Percentiles rank a stretch among this genome's conserved stretches.
phyloP scores from a whole-genome alignment of 2,888 invertebrate genomes.

The Luperina testacea region DNA sequence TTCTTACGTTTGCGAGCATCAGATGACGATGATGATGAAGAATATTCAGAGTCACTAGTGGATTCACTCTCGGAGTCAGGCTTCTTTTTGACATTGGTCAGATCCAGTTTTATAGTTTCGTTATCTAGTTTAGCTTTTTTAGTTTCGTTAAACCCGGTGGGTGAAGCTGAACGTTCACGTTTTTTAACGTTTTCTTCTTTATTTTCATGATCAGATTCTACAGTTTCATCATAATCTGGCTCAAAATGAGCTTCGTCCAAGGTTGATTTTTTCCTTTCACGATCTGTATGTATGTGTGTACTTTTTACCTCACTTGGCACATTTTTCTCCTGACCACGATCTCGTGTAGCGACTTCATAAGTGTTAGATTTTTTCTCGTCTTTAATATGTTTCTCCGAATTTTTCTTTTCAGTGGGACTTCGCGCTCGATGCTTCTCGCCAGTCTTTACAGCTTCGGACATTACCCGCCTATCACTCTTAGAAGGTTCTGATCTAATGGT shows the following conservation, averaged over 20 bases:
- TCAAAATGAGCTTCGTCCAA: constrained; percentile 94
- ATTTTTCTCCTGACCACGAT: constrained; percentile 71
- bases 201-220: constrained; percentile 91
- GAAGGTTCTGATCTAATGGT: constrained; percentile 70
- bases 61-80: constrained; percentile 86
- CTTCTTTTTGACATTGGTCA: constrained; percentile 87
- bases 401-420: constrained; percentile 76
- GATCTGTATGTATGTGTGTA: constrained; percentile 70
- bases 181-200: constrained; percentile 88
- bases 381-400: constrained; percentile 74
- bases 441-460: constrained; percentile 73
- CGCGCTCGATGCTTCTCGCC: constrained; percentile 74
- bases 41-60: constrained; percentile 86
- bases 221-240: constrained; percentile 92
- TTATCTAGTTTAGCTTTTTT: constrained; percentile 82
- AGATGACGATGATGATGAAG: constrained; percentile 87
- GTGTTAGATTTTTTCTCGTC: constrained; percentile 73
- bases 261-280: constrained; percentile 91
- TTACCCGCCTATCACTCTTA: constrained; percentile 77
- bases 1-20: constrained; percentile 91
- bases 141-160: constrained; percentile 72
- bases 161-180: constrained; percentile 81
- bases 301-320: constrained; percentile 68
- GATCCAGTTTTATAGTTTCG: constrained; percentile 87
- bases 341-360: constrained; percentile 57